Evolutionary conservation across 2,113 vertebrate species (phyloP).

Genomic region (Holacanthus passer): DNA sequence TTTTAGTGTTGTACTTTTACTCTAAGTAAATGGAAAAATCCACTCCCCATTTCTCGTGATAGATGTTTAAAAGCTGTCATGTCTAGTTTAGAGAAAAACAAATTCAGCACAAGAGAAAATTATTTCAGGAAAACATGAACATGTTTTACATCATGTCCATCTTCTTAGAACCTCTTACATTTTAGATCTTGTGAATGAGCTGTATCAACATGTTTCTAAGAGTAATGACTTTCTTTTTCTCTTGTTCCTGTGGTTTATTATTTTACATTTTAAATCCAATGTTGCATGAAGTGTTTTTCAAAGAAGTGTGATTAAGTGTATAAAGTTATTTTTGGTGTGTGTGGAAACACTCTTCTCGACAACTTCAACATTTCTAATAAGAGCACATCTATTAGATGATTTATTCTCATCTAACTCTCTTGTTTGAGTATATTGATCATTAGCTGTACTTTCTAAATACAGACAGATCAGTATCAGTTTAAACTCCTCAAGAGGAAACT

Average conservation of each 20-base stretch:
- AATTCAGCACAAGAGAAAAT: not conserved
- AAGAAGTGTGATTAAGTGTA: too few relatives aligned
- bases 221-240: not conserved
- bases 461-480: not conserved
- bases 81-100: not conserved
- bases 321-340: too few relatives aligned
- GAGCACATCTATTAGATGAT: too few relatives aligned
- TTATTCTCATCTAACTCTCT: too few relatives aligned
- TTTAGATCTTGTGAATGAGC: not conserved
- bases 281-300: too few relatives aligned
- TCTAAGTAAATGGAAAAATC: not conserved
- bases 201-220: not conserved
- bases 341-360: too few relatives aligned
- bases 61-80: not conserved
- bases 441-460: not conserved
- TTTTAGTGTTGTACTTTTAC: not conserved
- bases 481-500: conserved; percentile 1
- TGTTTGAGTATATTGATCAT: too few relatives aligned
- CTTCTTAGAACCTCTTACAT: not conserved
- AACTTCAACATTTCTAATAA: too few relatives aligned
- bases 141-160: not conserved
- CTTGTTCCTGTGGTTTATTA: too few relatives aligned
- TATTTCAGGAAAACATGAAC: not conserved
- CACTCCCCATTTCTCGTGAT: not conserved
- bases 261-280: too few relatives aligned